Evolutionary conservation across 2,797 vertebrate genomes (phyloP).

Genomic region (Crenichthys baileyi): DNA sequence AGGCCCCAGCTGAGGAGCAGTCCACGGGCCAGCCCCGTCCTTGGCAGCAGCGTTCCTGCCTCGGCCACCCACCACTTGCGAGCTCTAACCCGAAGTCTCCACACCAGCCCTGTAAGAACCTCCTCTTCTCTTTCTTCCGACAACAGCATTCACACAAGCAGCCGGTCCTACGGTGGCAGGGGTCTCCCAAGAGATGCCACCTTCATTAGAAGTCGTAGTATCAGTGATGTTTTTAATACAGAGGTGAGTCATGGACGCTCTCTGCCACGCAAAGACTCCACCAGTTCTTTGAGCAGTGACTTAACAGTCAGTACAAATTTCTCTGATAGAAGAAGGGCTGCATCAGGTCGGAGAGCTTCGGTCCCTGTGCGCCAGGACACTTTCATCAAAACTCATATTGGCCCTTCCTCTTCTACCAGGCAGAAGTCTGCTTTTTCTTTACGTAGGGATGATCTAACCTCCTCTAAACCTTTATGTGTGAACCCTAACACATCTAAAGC

Average conservation of each 20-base stretch:
- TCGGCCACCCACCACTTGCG: slow-evolving; percentile 73
- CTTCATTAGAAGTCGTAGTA: slow-evolving; percentile 79
- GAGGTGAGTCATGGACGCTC: slow-evolving; percentile 18
- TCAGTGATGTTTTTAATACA: slow-evolving; percentile 56
- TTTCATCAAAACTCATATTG: slow-evolving; percentile 67
- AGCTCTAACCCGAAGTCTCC: slow-evolving; percentile 78
- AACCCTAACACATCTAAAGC: slow-evolving; percentile 48
- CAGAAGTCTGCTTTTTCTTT: slow-evolving; percentile 46
- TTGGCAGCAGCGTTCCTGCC: slow-evolving; percentile 63
- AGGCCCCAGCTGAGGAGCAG: slow-evolving; percentile 76
- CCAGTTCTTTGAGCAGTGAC: slow-evolving; percentile 55
- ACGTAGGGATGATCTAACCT: slow-evolving; percentile 57
- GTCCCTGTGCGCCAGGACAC: slow-evolving; percentile 74
- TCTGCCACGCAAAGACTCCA: slow-evolving; percentile 39
- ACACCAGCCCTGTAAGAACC: slow-evolving; percentile 85
- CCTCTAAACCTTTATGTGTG: slow-evolving; percentile 56
- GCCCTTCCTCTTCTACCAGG: slow-evolving; percentile 49
- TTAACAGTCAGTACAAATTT: slow-evolving; percentile 26
- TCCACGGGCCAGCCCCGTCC: slow-evolving; percentile 79
- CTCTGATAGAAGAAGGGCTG: slow-evolving; percentile 34
- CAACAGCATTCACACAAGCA: slow-evolving; percentile 33
- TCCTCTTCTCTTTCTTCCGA: slow-evolving; percentile 55
- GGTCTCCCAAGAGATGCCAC: slow-evolving; percentile 73
- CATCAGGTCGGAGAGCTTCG: slow-evolving; percentile 52
- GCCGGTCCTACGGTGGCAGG: slow-evolving; percentile 24